These are phyloP conservation scores for Falcaria lacertinaria DNA, from an alignment of 2,888 invertebrate genomes.

Conservation along the genomic window DNA sequence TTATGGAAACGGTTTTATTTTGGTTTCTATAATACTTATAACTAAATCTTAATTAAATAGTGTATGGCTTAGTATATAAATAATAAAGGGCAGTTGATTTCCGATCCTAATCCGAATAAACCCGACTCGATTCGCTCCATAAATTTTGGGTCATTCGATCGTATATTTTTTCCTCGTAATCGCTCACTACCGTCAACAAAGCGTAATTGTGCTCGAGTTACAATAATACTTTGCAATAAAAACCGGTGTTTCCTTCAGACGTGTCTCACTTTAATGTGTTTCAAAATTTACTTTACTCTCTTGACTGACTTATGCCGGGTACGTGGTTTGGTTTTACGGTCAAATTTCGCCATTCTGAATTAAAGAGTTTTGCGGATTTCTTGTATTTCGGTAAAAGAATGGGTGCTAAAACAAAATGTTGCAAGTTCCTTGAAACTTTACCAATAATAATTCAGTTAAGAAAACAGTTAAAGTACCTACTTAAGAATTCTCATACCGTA, in stretches of 20 bases:
- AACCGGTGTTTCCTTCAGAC: neutral
- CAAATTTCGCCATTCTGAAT: neutral
- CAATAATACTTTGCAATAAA: slow-evolving; percentile 1
- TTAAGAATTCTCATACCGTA: too few species aligned
- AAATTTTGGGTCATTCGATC: too few species aligned
- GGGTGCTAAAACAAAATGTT: slow-evolving; percentile 1
- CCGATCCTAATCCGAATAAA: too few species aligned
- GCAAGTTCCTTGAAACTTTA: too few species aligned
- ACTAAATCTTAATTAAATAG: too few species aligned
- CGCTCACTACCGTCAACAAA: neutral
- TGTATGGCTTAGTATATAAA: too few species aligned
- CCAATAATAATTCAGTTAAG: too few species aligned
- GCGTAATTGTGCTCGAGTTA: neutral
- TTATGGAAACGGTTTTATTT: too few species aligned
- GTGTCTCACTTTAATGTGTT: slow-evolving; percentile 1
- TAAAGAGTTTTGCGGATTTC: neutral
- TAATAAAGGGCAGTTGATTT: too few species aligned
- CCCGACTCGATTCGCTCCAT: too few species aligned
- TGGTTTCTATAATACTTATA: too few species aligned
- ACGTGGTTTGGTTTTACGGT: neutral
- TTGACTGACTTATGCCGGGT: neutral
- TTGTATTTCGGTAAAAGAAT: neutral
- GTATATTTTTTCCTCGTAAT: neutral
- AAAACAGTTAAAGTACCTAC: too few species aligned
- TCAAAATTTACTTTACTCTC: neutral